A percentile compares a stretch with the other conserved stretches of the same genome.
Conservation (phyloP, 2,797 vertebrate species). For the Sciurus vulgaris region DNA sequence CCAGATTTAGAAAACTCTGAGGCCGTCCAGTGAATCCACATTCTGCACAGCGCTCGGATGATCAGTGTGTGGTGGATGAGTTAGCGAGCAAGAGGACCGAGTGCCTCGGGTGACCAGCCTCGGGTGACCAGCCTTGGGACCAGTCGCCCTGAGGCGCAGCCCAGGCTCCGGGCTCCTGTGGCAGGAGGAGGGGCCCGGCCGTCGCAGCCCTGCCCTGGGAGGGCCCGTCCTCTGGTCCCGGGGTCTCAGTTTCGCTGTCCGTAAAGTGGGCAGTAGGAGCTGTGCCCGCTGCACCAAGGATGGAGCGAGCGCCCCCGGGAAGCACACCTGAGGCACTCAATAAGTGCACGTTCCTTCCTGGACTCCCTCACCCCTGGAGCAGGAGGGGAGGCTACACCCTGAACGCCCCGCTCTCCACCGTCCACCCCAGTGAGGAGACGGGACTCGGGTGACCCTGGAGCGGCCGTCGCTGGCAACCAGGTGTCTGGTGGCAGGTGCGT, state of each 20-base stretch:
- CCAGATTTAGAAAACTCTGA: neutral
- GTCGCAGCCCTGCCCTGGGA: neutral
- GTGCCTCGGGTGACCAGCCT: no score
- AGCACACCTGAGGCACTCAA: neutral
- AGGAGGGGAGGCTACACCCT: rapidly evolving
- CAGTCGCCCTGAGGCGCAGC: rapidly evolving
- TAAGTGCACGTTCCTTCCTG: neutral
- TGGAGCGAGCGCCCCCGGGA: rapidly evolving
- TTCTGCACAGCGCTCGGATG: no score
- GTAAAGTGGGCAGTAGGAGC: no score
- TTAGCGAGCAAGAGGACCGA: no score
- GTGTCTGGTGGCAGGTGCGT: neutral
- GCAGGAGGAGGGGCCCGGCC: neutral
- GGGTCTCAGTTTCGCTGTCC: neutral
- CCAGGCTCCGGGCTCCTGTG: neutral
- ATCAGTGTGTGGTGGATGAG: no score
- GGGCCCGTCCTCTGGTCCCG: neutral
- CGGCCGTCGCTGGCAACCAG: neutral
- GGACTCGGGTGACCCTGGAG: neutral
- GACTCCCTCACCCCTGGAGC: neutral
- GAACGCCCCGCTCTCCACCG: neutral
- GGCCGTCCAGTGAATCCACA: no score
- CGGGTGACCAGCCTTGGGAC: no score
- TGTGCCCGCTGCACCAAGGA: rapidly evolving
- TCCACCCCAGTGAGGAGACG: neutral